These are phyloP conservation scores for Dichetophora obliterata DNA, from an alignment of 2,888 invertebrate genomes.

Conservation along the genomic window DNA sequence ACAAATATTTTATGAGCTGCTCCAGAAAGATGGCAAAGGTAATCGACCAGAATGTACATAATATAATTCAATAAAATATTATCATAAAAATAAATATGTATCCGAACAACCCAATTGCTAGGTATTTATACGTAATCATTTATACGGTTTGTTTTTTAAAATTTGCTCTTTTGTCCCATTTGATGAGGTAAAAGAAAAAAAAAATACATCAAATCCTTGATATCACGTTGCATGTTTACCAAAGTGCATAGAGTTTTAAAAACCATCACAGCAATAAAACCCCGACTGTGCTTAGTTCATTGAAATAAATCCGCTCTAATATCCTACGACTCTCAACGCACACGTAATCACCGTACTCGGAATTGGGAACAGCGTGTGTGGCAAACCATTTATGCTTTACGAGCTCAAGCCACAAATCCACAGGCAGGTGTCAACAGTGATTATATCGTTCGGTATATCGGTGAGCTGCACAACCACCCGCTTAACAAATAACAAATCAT, in stretches of 20 bases:
- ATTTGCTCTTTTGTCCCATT: no score
- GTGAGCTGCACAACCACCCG: constrained; percentile 45
- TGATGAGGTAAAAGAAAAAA: no score
- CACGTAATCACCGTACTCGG: constrained; percentile 19
- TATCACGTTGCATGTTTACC: not conserved
- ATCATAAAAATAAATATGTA: no score
- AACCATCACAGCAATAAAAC: no score
- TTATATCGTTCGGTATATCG: not conserved
- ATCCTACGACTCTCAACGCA: not conserved
- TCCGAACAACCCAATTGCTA: no score
- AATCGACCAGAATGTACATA: no score
- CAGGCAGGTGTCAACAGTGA: constrained; percentile 34
- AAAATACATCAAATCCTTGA: constrained; percentile 12
- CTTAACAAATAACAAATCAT: constrained; percentile 44
- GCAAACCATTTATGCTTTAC: constrained; percentile 34
- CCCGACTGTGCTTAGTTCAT: not conserved
- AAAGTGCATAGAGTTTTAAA: not conserved
- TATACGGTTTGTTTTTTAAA: no score
- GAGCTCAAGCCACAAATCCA: constrained; percentile 21
- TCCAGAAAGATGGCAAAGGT: no score
- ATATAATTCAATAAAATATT: no score
- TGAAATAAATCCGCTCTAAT: constrained; percentile 22
- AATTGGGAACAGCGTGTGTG: constrained; percentile 30
- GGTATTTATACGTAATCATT: no score
- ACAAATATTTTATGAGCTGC: no score